Percentiles rank a stretch among this genome's conserved stretches.
These are phyloP conservation scores for Sprattus sprattus DNA, from an alignment of 2,113 vertebrate species.

Conservation along the genomic window DNA sequence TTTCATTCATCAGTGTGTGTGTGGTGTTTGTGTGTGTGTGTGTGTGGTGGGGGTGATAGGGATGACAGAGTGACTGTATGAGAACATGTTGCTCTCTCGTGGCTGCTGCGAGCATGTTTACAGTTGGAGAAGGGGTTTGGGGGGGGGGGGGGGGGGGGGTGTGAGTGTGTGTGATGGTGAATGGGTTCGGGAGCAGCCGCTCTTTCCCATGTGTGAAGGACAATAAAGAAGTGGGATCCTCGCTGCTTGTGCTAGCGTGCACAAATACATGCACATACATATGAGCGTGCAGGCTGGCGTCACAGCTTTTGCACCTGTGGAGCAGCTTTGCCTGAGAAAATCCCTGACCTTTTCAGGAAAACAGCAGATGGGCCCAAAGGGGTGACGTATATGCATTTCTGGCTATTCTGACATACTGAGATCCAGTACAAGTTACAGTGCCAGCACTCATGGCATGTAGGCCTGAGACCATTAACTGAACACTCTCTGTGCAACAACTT, in stretches of 20 bases:
- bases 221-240: neutral
- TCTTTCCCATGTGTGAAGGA: neutral
- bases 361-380: neutral
- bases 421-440: too few relatives aligned
- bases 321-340: neutral
- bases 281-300: neutral
- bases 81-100: slow-evolving; percentile 1
- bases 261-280: neutral
- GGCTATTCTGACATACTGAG: neutral
- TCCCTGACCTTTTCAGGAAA: neutral
- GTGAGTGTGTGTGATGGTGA: neutral
- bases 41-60: neutral
- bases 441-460: too few relatives aligned
- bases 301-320: neutral
- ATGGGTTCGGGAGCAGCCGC: neutral
- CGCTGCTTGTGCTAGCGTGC: neutral
- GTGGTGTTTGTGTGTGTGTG: neutral
- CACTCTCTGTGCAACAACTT: neutral
- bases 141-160: neutral
- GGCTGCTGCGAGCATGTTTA: neutral
- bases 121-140: neutral
- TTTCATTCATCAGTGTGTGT: neutral
- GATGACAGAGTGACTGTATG: slow-evolving; percentile 10
- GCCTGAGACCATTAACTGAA: neutral
- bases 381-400: neutral